A percentile compares a stretch with the other conserved stretches of the same genome.
Evolutionary conservation across 2,113 vertebrate genomes (phyloP).

Genomic region (Hypanus sabinus): DNA sequence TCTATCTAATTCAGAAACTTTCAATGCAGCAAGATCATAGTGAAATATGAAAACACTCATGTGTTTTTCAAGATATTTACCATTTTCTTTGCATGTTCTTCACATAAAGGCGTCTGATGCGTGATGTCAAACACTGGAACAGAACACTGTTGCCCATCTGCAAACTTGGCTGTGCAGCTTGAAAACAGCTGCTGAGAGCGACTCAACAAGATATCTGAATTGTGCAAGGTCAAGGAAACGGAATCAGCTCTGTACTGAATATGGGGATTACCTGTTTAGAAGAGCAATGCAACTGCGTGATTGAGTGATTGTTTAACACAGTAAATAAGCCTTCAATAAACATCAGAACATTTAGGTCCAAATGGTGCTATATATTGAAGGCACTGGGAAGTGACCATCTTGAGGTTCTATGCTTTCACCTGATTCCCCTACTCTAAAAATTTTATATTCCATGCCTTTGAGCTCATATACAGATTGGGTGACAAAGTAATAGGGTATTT

Average conservation of each 20-base stretch:
- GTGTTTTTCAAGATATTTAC: constrained; percentile 53
- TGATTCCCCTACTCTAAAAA: neutral
- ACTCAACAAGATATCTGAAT: constrained; percentile 89
- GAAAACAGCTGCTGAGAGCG: constrained; percentile 97
- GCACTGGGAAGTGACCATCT: neutral
- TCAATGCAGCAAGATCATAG: neutral
- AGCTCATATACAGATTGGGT: neutral
- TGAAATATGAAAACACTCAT: neutral
- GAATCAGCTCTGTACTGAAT: neutral
- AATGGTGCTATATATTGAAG: neutral
- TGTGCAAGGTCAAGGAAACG: constrained; percentile 63
- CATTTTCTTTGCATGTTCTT: constrained; percentile 99
- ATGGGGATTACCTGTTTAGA: no score
- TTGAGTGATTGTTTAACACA: neutral
- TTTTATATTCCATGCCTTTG: neutral
- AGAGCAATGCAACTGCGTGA: neutral
- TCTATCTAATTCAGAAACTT: neutral
- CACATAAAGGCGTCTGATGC: constrained; percentile 94
- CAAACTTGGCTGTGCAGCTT: constrained; percentile 96
- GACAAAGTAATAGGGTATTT: neutral
- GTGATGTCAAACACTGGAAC: constrained; percentile 97
- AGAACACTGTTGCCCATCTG: constrained; percentile 94
- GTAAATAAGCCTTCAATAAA: neutral
- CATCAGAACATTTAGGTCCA: neutral
- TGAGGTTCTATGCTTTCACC: neutral